Conservation (phyloP, 2,113 vertebrate species). For the Anser cygnoides region DNA sequence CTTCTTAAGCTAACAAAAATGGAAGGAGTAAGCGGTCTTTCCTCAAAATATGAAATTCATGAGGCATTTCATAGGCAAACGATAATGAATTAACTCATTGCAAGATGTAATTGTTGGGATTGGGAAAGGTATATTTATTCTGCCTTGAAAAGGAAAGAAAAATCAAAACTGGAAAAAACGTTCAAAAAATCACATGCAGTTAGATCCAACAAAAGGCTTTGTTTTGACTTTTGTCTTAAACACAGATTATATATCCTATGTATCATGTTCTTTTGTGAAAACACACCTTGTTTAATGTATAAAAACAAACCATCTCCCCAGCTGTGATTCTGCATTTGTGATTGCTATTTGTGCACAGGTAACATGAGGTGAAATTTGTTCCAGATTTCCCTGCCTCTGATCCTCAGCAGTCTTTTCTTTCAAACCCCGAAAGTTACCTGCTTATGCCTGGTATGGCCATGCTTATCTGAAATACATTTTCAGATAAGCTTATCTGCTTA, state of each 20-base stretch:
- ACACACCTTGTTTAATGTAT: neutral
- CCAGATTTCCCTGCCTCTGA: neutral
- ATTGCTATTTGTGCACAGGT: neutral
- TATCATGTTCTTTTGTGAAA: neutral
- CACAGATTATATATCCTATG: neutral
- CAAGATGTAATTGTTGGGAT: neutral
- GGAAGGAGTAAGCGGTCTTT: neutral
- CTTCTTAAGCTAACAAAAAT: neutral
- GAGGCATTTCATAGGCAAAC: neutral
- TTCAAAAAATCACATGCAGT: neutral
- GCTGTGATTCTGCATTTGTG: neutral
- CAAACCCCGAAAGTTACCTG: neutral
- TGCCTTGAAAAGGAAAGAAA: neutral
- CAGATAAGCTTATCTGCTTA: rapidly evolving
- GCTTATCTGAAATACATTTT: too few relatives aligned
- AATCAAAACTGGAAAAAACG: neutral
- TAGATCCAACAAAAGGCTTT: neutral
- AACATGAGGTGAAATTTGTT: neutral
- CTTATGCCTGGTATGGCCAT: too few relatives aligned
- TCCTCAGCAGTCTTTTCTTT: neutral
- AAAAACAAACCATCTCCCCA: neutral
- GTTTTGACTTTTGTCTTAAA: neutral
- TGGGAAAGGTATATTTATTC: neutral
- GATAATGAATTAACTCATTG: neutral
- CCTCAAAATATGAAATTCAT: neutral